A percentile compares a stretch with the other conserved stretches of the same genome.
Conservation (phyloP, 2,888 invertebrate genomes). For the Blastobasis adustella region DNA sequence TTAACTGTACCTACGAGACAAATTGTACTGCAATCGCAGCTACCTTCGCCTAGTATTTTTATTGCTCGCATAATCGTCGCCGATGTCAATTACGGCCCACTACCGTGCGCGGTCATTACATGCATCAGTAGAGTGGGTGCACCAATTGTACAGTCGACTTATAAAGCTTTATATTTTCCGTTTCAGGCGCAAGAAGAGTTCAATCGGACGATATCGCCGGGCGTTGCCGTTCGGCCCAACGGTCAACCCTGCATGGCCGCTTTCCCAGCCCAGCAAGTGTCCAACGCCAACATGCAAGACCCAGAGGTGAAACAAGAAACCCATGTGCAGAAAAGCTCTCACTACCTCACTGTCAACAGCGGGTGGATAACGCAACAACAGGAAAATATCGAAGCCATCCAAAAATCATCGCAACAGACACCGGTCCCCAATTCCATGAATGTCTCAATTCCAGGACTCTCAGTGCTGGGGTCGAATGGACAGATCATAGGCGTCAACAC, state of each 20-base stretch:
- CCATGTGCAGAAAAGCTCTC: slow-evolving; percentile 55
- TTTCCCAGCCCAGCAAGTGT: slow-evolving; percentile 21
- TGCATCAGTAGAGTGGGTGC: not conserved
- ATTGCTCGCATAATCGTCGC: slow-evolving; percentile 15
- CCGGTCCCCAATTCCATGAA: slow-evolving; percentile 32
- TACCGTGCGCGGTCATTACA: not conserved
- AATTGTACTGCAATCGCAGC: too few relatives aligned
- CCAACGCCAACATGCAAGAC: slow-evolving; percentile 35
- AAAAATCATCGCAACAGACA: slow-evolving; percentile 31
- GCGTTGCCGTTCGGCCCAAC: slow-evolving; percentile 31
- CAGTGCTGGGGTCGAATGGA: slow-evolving; percentile 73
- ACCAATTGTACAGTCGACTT: not conserved
- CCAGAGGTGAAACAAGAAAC: slow-evolving; percentile 49
- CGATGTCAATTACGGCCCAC: not conserved
- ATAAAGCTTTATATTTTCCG: slow-evolving; percentile 4
- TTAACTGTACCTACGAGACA: too few relatives aligned
- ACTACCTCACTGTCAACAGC: slow-evolving; percentile 64
- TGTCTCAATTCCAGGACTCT: slow-evolving; percentile 50
- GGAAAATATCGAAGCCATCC: slow-evolving; percentile 41
- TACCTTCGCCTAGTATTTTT: slow-evolving; percentile 16
- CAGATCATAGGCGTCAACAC: slow-evolving; percentile 76
- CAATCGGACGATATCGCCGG: slow-evolving; percentile 40
- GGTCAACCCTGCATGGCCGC: slow-evolving; percentile 33
- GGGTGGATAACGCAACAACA: slow-evolving; percentile 66
- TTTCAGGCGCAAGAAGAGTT: slow-evolving; percentile 55